Conservation (phyloP, 2,888 invertebrate species). For the Eubasilissa splendida region DNA sequence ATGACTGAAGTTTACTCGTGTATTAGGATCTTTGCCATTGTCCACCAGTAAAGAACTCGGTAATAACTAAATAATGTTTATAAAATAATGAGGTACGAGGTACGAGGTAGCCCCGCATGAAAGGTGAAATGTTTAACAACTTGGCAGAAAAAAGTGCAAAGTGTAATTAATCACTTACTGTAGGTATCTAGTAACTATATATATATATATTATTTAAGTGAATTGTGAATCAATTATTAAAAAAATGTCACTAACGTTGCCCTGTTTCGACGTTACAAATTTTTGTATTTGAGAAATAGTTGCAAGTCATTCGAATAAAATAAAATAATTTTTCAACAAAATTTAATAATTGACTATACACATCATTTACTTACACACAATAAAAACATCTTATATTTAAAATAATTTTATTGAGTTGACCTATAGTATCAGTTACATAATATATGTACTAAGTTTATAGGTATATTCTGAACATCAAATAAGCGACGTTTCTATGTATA, state of each 20-base stretch:
- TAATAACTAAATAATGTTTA: conserved; percentile 22
- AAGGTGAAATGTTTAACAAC: not conserved
- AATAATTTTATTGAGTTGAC: conserved; percentile 15
- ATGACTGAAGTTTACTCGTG: no score
- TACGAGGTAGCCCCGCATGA: not conserved
- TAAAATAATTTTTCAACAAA: conserved; percentile 8
- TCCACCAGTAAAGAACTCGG: not conserved
- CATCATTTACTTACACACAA: conserved; percentile 4
- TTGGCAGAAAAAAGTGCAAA: not conserved
- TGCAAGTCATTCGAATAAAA: not conserved
- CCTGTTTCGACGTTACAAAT: conserved; percentile 14
- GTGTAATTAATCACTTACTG: not conserved
- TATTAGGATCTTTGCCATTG: no score
- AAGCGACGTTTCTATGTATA: conserved; percentile 31
- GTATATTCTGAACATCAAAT: conserved; percentile 29
- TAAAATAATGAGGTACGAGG: conserved; percentile 33
- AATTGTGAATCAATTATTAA: conserved; percentile 2
- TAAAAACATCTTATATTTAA: conserved; percentile 17
- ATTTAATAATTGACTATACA: conserved; percentile 28
- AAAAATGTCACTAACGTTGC: conserved; percentile 4
- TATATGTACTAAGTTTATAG: conserved; percentile 15
- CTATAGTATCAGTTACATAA: conserved; percentile 12
- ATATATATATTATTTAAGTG: not conserved
- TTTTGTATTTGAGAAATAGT: conserved; percentile 11
- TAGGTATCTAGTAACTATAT: not conserved